phyloP scores from a whole-genome alignment of 2,888 invertebrate species.

The Tetrapedia diversipes region DNA sequence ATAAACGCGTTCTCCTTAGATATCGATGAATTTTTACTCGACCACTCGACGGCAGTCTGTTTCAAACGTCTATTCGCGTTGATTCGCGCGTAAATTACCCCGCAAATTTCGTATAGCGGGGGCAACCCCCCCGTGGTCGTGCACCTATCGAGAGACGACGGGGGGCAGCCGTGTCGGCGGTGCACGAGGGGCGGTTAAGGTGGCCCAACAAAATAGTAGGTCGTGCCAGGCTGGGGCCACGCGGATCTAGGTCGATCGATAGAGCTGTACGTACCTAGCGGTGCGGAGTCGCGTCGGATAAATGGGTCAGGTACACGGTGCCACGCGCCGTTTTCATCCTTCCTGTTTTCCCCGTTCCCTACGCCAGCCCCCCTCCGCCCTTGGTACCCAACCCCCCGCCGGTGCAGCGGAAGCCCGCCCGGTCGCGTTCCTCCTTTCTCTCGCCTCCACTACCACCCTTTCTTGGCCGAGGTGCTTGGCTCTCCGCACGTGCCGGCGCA shows the following conservation, averaged over 20 bases:
- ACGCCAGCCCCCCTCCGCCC: neutral
- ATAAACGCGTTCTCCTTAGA: no score
- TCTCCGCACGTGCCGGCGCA: conserved; percentile 28
- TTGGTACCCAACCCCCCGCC: no score
- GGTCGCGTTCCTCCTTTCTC: conserved; percentile 15
- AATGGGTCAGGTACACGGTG: conserved; percentile 80
- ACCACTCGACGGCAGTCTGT: no score
- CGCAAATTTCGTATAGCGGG: no score
- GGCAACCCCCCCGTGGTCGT: no score
- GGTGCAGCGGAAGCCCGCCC: neutral
- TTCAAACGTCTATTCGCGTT: no score
- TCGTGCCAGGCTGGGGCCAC: conserved; percentile 72
- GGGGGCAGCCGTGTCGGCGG: conserved; percentile 6
- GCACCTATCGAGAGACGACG: neutral
- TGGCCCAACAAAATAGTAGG: conserved; percentile 68
- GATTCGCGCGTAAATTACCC: no score
- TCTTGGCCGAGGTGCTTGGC: conserved; percentile 10
- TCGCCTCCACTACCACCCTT: conserved; percentile 4
- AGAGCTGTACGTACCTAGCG: conserved; percentile 78
- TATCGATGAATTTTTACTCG: no score
- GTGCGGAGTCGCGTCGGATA: conserved; percentile 72
- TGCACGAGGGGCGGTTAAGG: conserved; percentile 60
- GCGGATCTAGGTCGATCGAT: conserved; percentile 82
- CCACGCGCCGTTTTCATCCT: conserved; percentile 58
- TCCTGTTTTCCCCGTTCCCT: conserved; percentile 48